Evolutionary conservation across 1,140 invertebrate genomes (phyloP), one percentile per base, ranked within the genome.

Genomic region (Drosophila kepulauana): DNA sequence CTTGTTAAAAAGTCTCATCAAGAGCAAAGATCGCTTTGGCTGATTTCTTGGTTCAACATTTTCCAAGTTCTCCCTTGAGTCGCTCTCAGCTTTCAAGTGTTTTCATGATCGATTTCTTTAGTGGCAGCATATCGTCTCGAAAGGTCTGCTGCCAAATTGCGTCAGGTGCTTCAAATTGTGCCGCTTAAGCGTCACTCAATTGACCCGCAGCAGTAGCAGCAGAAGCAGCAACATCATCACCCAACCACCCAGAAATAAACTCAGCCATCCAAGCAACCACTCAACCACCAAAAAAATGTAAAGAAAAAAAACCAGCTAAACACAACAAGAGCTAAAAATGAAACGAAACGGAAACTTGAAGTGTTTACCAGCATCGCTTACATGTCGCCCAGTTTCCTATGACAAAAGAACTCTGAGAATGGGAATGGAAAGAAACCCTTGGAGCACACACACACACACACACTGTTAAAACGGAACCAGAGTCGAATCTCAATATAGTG

Each of bases 321-420:
- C 33, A 41, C 56, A 64, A 43, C 25, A 63, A 46, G 51, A 45
- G 38, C 25, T 4, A 16, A 56, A 51, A 68, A 63, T 67, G 68
- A 78, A 82, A 64, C 80, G 67, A 76, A 58, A 75, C 75, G 80
- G 72, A 87, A 82, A 82, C 49, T 81, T 88, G 77, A 88, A 87
- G 84, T 88, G 84, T 88, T 88, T 88, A 75, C 85, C 84, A 89
- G 84, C 82, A 82, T 77, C 76, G 82, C 79, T 87, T 87, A 69
- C 75, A 76, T 52, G 33, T 65, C 57, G 73, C 68, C 30, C 33
- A 54, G 51, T 7, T 46, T 15, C 5, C 5, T 4, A 54, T 71
- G 56, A 76, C 68, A 76, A 76, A 57, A 28, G 46, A 33, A 8
- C 5, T 5, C 33, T 5, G 5, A 16, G 45, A 48, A 16, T 16